Base-by-base conservation (phyloP, 2,888 invertebrate genomes). In the Pandemis cinnamomeana region DNA sequence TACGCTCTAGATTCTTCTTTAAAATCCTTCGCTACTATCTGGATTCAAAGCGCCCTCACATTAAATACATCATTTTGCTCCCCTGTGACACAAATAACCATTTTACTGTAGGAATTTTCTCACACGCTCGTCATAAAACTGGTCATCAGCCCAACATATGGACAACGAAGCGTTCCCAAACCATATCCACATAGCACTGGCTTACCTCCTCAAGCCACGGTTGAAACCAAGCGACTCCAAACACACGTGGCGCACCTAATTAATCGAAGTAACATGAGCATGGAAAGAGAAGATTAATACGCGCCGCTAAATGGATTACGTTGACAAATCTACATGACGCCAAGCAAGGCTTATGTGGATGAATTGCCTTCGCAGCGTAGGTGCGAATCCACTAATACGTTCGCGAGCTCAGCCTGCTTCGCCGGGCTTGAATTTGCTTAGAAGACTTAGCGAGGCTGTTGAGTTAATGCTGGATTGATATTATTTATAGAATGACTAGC, bases 301-400 rank as follows among this genome's bases (percentile, higher is more conserved):
- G 61, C 41, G 46, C 48, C 46, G 48, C 64, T 64, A 64, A 46
- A 48, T 48, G 46, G 64, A 48, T 64, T 64, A 64, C 64, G 27
- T 48, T 64, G 64, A 64, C 64, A 64, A 64, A 64, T 64, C 46
- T 64, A 64, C 64, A 64, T 63, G 63, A 63, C 63, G 64, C 64
- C 64, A 58, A 46, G 48, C 46, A 13, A 0, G 64, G 64, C 64
- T 64, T 64, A 64, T 44, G 64, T 0, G 64, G 64, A 64, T 46
- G 27, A 46, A 63, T 64, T 64, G 64, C 27, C 48, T 20, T 27
- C 44, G 15, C 48, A 46, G 48, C 36, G 64, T 10, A 64, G 64
- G 64, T 64, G 64, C 27, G 48, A 64, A 64, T 41, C 7, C 41
- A 8, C 42, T 55, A n/a, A 51, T 55, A 58, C 58, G 58, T 27